Base-by-base conservation (phyloP, 92 coral and sea anemone species). In the Zoanthus sansibaricus region DNA sequence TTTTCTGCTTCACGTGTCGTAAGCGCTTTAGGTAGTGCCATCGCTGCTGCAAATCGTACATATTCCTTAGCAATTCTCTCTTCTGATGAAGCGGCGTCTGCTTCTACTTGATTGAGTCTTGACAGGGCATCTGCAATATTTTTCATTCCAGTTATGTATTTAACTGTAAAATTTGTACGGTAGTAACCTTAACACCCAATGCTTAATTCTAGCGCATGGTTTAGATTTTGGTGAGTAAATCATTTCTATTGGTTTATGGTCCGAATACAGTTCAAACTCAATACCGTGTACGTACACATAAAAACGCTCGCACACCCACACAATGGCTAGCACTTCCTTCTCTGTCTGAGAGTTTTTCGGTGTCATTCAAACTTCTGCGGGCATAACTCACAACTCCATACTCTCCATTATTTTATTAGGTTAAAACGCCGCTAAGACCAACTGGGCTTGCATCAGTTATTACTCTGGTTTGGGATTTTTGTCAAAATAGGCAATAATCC, bases 141-240 rank as follows among this genome's bases (percentile, higher is more conserved):
- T 3, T 33, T 33, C 3, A 1, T 33, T 33, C 42, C 42, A 33
- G 42, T 33, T 33, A 33, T 68, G 67, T 82, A 82, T 68, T 71
- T 68, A 37, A 91, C 89, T 47, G 86, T 77, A n/a, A 72, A 88
- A 83, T 37, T 71, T 89, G 61, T 88, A 83, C 13, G 90, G 86
- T 68, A 87, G 93, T 70, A n/a, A 69, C 56, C 88, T 82, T 42
- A 87, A 83, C 10, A 88, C 91, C 94, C 91, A 88, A 45, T 88
- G 66, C 42, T 33, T 3, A 33, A 3, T 33, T 3, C 42, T 33
- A 33, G 42, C 42, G 42, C 42, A 33, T 33, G 75, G 76, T 72
- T 33, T 33, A 33, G 42, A 33, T 33, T 33, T 33, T 33, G 42
- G 42, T 33, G 1, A 1, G 42, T 33, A 72, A 72, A 72, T 72